Base-by-base conservation (phyloP, 2,888 invertebrate species). In the Eilema sororculum region DNA sequence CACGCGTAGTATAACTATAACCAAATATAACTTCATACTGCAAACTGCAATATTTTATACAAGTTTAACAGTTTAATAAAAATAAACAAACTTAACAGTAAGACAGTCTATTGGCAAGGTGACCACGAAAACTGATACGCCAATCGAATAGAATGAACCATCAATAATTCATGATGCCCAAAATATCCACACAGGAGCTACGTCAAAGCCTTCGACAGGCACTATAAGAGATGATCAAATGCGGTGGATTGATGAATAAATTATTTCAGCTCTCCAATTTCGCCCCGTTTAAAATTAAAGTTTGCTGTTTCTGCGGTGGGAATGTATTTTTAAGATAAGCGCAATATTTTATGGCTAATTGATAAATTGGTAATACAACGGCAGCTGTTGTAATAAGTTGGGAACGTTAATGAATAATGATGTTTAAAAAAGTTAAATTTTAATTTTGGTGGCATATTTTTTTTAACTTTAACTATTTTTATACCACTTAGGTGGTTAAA, bases 161-260 rank as follows among this genome's bases (percentile, higher is more conserved):
- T 41, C 25, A 66, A 66, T 58, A 66, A 58, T 65, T 24, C 24
- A 66, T 24, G 30, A 24, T 33, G 8, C 16, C 20, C 56, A 25
- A n/a, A 69, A 69, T 59, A 60, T 64, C 33, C 41, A 60, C 37
- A 12, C 13, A 22, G 24, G n/a, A 25, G 24, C 24, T 33, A 69
- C 52, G 33, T 59, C 69, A 69, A 60, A 69, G 64, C 52, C 30
- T 64, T 64, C 41, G 57, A 24, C 12, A 22, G 22, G 46, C 16
- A 57, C 58, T 57, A 20, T 62, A 22, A 20, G 41, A 63, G 41
- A 68, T 46, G 24, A 65, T 62, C 41, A 37, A 64, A 67, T 78
- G 72, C 65, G 72, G 73, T 73, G 70, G 67, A 80, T 77, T 78
- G 77, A 79, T 81, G 78, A 81, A 82, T 84, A 80, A 78, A 81